Evolutionary conservation across 23 tunicate species (phyloP), one percentile per base, ranked within the genome.

Genomic region (Corella eumyota): DNA sequence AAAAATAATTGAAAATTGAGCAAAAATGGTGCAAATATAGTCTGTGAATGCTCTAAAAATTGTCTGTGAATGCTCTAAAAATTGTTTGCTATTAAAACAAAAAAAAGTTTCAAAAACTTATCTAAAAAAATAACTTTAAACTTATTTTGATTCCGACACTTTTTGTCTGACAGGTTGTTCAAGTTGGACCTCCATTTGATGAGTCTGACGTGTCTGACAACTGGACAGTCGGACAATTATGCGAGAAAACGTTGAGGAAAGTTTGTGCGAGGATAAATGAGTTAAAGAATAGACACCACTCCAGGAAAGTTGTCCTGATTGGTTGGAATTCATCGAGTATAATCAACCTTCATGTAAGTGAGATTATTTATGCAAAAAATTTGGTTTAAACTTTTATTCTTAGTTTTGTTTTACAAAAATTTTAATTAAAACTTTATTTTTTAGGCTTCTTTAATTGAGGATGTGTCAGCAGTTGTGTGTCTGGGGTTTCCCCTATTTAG

Each of bases 321-420:
- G 94, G 94, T 9, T 84, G 94, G 94, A 83, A 84, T 55, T 58
- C 78, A 25, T 59, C 94, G 30, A 84, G 83, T 38, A 30, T 84
- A 21, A 0, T 84, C 11, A 75, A 54, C 55, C 69, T 83, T 35
- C 94, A 84, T 62, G 94, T 84, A 44, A 73, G 78, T 40, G 30
- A 32, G 4, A 24, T 2, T 47, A 1, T 6, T 57, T 50, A 30
- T 17, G 22, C 15, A 34, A 25, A 7, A n/a, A 57, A 29, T 13
- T 30, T 25, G 0, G 25, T 0, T 9, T 68, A 5, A 15, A 6
- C 30, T 31, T n/a, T 9, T 22, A 58, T 6, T 31, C 27, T 5
- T 20, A 0, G n/a, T 68, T 57, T 55, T 58, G 0, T n/a, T 60
- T 0, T 25, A 13, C 7, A 13, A 13, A 53, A 53, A 40, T 9